These are phyloP conservation scores for Orchesella cincta DNA, from an alignment of 1,140 invertebrate species.

Conservation along the genomic window DNA sequence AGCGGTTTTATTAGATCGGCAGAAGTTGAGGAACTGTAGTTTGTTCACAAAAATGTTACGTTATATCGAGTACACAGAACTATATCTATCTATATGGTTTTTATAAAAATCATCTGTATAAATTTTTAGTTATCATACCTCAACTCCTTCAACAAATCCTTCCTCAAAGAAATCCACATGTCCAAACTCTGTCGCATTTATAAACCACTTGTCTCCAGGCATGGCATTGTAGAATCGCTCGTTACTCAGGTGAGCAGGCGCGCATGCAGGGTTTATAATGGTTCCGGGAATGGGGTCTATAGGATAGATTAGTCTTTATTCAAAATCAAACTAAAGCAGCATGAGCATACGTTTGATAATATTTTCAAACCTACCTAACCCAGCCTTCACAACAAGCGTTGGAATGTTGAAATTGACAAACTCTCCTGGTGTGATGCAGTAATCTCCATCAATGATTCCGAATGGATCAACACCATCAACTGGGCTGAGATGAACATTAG, in stretches of 20 bases:
- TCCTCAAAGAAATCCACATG: constrained; percentile 50
- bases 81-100: too few relatives aligned
- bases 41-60: too few relatives aligned
- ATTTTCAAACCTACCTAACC: too few relatives aligned
- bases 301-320: background rate
- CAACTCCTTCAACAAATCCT: constrained; percentile 32
- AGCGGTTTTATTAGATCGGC: too few relatives aligned
- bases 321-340: background rate
- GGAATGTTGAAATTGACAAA: constrained; percentile 51
- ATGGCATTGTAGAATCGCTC: constrained; percentile 50
- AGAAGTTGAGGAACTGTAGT: too few relatives aligned
- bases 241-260: constrained; percentile 45
- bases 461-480: constrained; percentile 51
- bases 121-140: background rate
- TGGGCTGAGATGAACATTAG: constrained; percentile 46
- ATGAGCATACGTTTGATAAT: background rate
- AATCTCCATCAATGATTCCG: constrained; percentile 45
- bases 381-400: constrained; percentile 47
- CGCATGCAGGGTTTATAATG: constrained; percentile 41
- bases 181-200: constrained; percentile 50
- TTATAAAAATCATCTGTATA: too few relatives aligned
- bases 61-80: too few relatives aligned
- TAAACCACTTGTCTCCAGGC: constrained; percentile 44
- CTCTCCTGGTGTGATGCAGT: constrained; percentile 49
- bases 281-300: constrained; percentile 31